A percentile compares a stretch with the other conserved stretches of the same genome.
Evolutionary conservation across 1,140 invertebrate genomes (phyloP).

Genomic region (Brachystomella parvula): DNA sequence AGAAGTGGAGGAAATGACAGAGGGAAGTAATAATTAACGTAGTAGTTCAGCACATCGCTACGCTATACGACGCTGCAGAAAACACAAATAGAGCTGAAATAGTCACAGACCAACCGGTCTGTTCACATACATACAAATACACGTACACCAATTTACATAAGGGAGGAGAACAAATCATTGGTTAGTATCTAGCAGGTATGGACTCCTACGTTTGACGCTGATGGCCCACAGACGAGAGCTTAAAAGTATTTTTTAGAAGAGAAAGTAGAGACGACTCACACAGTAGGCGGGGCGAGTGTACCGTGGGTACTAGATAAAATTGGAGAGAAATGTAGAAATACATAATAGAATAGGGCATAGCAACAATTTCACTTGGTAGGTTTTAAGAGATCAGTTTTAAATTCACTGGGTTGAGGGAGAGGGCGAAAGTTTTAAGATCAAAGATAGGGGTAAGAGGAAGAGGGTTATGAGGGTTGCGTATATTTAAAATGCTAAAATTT

Average conservation of each 20-base stretch:
- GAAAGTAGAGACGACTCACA: conserved; percentile 8
- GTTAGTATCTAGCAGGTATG: no score
- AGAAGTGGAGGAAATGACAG: conserved; percentile 23
- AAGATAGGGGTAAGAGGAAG: no score
- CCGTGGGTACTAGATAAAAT: background rate
- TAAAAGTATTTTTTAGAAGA: no score
- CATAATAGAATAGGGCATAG: background rate
- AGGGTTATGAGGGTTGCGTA: no score
- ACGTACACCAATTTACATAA: no score
- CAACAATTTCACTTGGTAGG: background rate
- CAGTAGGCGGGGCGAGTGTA: conserved; percentile 1
- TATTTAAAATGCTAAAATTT: no score
- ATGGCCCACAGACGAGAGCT: no score
- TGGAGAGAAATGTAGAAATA: background rate
- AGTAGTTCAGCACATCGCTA: background rate
- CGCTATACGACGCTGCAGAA: background rate
- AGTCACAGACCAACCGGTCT: no score
- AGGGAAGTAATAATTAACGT: background rate
- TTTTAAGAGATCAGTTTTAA: background rate
- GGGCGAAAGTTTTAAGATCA: background rate
- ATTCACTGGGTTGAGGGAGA: background rate
- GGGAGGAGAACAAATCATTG: no score
- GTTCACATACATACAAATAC: no score
- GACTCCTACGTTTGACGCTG: no score
- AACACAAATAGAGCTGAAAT: no score